phyloP scores from a whole-genome alignment of 2,888 invertebrate species.

The Hypolimnas misippus region DNA sequence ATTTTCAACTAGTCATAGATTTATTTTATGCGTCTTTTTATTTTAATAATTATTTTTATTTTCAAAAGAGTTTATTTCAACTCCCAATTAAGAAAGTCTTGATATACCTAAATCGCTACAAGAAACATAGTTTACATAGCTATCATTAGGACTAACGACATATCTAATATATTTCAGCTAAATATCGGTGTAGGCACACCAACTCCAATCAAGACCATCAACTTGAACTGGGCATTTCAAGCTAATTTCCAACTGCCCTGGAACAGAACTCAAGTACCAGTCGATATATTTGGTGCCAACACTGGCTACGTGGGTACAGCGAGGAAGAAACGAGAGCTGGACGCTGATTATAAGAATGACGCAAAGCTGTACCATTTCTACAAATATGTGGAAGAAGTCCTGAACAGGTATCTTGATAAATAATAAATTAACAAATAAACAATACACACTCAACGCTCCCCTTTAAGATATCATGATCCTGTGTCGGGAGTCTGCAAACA shows the following conservation, averaged over 20 bases:
- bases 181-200: conserved; percentile 72
- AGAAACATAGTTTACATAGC: too few species aligned
- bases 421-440: too few species aligned
- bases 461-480: too few species aligned
- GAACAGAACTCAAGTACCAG: conserved; percentile 73
- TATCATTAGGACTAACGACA: too few species aligned
- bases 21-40: too few species aligned
- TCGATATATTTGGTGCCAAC: conserved; percentile 67
- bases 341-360: conserved; percentile 57
- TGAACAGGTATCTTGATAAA: conserved; percentile 69
- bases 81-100: too few species aligned
- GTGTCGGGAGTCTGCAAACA: too few species aligned
- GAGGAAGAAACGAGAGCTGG: conserved; percentile 56
- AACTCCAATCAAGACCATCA: conserved; percentile 61
- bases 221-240: conserved; percentile 75
- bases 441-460: too few species aligned
- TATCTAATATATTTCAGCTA: conserved; percentile 57
- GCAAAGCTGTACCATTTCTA: conserved; percentile 71
- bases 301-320: conserved; percentile 61
- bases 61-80: too few species aligned
- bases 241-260: conserved; percentile 77
- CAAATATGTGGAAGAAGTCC: conserved; percentile 64
- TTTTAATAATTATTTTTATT: too few species aligned
- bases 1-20: too few species aligned
- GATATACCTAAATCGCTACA: too few species aligned